Evolutionary conservation across 1,140 invertebrate species (phyloP).

Genomic region (Asbolus verrucosus): DNA sequence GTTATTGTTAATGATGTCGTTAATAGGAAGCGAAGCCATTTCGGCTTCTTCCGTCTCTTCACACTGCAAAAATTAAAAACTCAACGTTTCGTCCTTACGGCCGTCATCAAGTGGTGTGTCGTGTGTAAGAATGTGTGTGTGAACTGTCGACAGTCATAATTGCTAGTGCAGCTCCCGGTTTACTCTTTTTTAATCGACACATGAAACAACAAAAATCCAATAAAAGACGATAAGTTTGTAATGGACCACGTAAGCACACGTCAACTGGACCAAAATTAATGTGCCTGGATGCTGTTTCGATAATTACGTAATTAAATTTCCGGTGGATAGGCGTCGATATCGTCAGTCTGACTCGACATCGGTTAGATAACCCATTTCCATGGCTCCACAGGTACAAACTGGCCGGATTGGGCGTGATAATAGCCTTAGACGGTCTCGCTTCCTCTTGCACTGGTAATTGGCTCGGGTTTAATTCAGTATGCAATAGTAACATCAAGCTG

Average conservation of each 20-base stretch:
- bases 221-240: conserved; percentile 7
- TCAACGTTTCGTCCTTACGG: background rate
- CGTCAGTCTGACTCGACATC: conserved; percentile 54
- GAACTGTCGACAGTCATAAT: conserved; percentile 34
- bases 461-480: conserved; percentile 1
- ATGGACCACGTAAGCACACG: conserved; percentile 21
- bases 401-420: conserved; percentile 55
- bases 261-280: conserved; percentile 3
- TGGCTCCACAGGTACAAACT: conserved; percentile 55
- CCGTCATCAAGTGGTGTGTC: background rate
- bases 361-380: conserved; percentile 54
- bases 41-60: conserved; percentile 27
- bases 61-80: conserved; percentile 24
- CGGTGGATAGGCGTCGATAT: background rate
- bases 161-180: conserved; percentile 12
- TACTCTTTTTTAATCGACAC: conserved; percentile 39
- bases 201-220: conserved; percentile 33
- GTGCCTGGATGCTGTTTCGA: conserved; percentile 7
- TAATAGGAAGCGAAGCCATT: conserved; percentile 36
- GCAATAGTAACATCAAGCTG: background rate
- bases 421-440: conserved; percentile 54
- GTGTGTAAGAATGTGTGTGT: conserved; percentile 11
- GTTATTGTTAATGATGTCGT: conserved; percentile 24
- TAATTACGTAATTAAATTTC: conserved; percentile 26
- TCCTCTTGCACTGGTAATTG: conserved; percentile 56